Evolutionary conservation across 2,888 invertebrate species (phyloP).

Genomic region (Stratiomys singularior): DNA sequence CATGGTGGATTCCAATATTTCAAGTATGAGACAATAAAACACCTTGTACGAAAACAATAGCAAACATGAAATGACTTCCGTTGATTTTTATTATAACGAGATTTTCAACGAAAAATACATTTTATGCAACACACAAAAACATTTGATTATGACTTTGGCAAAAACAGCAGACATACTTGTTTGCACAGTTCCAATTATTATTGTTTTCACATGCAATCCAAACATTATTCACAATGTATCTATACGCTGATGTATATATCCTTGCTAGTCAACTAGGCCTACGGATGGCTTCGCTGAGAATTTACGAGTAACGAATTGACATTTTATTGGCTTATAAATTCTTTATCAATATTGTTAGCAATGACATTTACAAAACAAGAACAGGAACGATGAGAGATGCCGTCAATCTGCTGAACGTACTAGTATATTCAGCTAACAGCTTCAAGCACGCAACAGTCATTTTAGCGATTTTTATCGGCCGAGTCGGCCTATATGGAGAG

Average conservation of each 20-base stretch:
- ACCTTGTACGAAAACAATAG: not conserved
- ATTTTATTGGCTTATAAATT: slow-evolving; percentile 42
- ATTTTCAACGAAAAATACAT: not conserved
- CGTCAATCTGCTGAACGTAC: slow-evolving; percentile 15
- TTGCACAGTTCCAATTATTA: slow-evolving; percentile 2
- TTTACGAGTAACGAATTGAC: slow-evolving; percentile 34
- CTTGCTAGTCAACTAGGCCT: no score
- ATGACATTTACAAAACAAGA: slow-evolving; percentile 29
- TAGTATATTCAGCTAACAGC: slow-evolving; percentile 25
- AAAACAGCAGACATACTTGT: not conserved
- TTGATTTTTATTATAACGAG: not conserved
- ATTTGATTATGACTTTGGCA: not conserved
- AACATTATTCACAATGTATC: slow-evolving; percentile 4
- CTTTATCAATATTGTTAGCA: slow-evolving; percentile 35
- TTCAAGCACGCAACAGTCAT: slow-evolving; percentile 25
- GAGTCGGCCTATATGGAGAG: not conserved
- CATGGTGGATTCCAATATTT: no score
- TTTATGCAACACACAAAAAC: not conserved
- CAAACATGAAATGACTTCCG: not conserved
- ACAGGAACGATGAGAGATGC: slow-evolving; percentile 33
- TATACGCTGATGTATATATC: no score
- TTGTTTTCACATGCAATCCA: slow-evolving; percentile 24
- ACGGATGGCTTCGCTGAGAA: slow-evolving; percentile 4
- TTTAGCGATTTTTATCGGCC: slow-evolving; percentile 31
- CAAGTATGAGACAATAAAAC: not conserved